These are phyloP conservation scores for Thysanoteuthis rhombus DNA, from an alignment of 2,888 invertebrate species.

Conservation along the genomic window DNA sequence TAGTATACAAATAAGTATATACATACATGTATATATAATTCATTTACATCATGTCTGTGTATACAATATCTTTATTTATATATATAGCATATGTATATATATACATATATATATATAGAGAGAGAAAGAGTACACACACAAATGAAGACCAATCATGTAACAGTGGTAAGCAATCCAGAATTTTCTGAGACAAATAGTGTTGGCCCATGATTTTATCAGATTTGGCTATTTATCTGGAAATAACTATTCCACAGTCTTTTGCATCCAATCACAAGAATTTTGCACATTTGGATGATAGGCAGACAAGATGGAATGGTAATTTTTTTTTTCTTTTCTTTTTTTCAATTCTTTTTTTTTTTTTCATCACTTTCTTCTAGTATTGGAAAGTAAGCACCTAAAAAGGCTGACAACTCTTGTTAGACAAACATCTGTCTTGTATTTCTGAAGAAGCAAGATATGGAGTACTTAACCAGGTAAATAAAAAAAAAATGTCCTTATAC, in stretches of 20 bases:
- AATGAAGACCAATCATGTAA: too few species aligned
- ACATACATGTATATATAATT: background rate
- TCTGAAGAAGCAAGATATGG: background rate
- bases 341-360: background rate
- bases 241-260: background rate
- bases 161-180: background rate
- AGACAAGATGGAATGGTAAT: background rate
- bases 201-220: constrained; percentile 1
- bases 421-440: background rate
- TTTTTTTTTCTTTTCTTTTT: background rate
- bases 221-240: background rate
- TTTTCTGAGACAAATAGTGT: background rate
- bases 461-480: background rate
- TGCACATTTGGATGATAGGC: background rate
- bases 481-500: background rate
- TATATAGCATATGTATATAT: background rate
- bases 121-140: background rate
- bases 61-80: background rate
- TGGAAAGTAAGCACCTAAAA: background rate
- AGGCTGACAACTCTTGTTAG: background rate
- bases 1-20: background rate
- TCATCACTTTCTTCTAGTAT: background rate
- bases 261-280: background rate
- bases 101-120: background rate
- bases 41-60: background rate